Conservation (phyloP, 2,113 vertebrate genomes). For the Laticauda colubrina region DNA sequence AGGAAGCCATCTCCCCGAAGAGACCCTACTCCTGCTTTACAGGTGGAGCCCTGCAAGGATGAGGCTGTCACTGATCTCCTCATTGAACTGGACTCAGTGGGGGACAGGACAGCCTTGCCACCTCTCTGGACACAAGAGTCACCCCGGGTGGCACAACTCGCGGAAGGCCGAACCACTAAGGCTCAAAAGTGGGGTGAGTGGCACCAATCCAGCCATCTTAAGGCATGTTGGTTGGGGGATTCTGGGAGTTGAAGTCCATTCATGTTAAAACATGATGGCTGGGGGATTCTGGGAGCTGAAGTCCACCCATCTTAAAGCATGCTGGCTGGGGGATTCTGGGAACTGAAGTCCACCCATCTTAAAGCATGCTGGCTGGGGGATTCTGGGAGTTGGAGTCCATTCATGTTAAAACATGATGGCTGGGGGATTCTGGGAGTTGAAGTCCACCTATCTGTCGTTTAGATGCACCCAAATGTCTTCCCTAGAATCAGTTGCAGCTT, state of each 20-base stretch:
- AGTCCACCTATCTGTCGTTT: neutral
- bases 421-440: neutral
- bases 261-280: neutral
- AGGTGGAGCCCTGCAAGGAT: constrained; percentile 54
- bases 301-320: neutral
- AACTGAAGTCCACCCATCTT: rapidly evolving
- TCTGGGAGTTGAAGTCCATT: neutral
- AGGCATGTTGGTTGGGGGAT: neutral
- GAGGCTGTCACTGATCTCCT: constrained; percentile 31
- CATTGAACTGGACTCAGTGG: neutral
- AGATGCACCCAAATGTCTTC: neutral
- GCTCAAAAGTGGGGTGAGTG: constrained; percentile 19
- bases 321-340: neutral
- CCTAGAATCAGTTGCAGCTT: neutral
- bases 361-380: neutral
- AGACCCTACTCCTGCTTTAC: constrained; percentile 3
- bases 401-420: neutral
- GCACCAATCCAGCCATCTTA: neutral
- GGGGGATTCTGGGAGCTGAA: neutral
- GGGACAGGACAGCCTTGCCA: constrained; percentile 66
- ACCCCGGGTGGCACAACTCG: constrained; percentile 69
- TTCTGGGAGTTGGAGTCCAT: neutral
- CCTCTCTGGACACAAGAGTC: constrained; percentile 59
- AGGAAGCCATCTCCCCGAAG: neutral
- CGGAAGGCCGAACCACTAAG: constrained; percentile 56